phyloP scores from a whole-genome alignment of 64 coral and sea anemone species.

The Astreopora myriophthalma region DNA sequence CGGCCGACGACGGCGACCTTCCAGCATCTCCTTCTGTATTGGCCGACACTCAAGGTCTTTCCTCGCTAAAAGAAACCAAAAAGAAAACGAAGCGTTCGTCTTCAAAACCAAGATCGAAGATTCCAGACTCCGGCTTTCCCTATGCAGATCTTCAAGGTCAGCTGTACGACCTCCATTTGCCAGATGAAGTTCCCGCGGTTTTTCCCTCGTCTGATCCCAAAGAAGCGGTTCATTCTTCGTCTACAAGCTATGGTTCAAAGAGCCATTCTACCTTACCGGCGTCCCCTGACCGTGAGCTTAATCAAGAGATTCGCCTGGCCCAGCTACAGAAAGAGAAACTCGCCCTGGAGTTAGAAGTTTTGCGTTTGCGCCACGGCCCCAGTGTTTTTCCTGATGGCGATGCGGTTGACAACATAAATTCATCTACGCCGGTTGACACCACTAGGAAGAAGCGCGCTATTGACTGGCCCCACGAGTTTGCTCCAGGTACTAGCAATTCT shows the following conservation, averaged over 20 bases:
- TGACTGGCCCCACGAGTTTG: conserved; percentile 27
- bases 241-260: not conserved
- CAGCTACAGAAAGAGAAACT: conserved; percentile 4
- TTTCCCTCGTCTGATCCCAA: not conserved
- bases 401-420: not conserved
- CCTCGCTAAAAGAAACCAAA: not conserved
- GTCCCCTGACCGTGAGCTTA: not conserved
- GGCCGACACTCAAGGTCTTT: not conserved
- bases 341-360: not conserved
- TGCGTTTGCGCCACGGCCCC: not conserved
- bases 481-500: not conserved
- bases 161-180: not conserved
- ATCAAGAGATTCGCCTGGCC: not conserved
- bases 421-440: not conserved
- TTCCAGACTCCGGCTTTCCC: not conserved
- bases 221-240: not conserved
- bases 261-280: not conserved
- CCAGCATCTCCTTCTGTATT: not conserved
- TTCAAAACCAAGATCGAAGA: not conserved
- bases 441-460: not conserved
- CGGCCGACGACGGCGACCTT: not conserved
- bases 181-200: not conserved
- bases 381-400: not conserved
- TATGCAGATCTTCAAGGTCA: not conserved
- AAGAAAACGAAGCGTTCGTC: not conserved